A percentile compares a stretch with the other conserved stretches of the same genome.
phyloP scores from a whole-genome alignment of 2,113 vertebrate species.

The Alligator mississippiensis region DNA sequence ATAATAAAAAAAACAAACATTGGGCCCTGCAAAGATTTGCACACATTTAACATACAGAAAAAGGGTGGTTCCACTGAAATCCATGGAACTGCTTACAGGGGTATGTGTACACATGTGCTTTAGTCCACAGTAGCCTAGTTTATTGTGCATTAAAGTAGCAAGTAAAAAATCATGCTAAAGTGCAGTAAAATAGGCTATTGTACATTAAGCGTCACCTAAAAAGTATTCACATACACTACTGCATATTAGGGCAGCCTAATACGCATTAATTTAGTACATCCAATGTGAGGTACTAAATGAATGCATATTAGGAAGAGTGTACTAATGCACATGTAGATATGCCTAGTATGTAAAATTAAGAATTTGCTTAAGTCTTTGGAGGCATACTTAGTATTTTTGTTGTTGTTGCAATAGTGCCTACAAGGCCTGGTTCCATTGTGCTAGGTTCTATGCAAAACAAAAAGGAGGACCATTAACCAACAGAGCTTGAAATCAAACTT shows the following conservation, averaged over 20 bases:
- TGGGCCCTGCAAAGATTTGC: neutral
- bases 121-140: neutral
- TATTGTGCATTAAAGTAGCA: neutral
- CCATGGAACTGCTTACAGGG: neutral
- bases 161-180: neutral
- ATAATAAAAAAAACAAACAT: neutral
- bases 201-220: too few species aligned
- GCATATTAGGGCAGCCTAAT: too few species aligned
- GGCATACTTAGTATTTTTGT: neutral
- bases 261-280: too few species aligned
- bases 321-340: too few species aligned
- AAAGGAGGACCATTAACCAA: neutral
- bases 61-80: neutral
- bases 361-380: neutral
- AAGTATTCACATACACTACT: too few species aligned
- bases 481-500: neutral
- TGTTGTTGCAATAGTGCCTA: neutral
- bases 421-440: accelerated
- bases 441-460: neutral
- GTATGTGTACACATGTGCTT: neutral
- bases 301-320: too few species aligned
- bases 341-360: too few species aligned
- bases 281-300: too few species aligned
- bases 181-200: too few species aligned
- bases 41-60: neutral